Evolutionary conservation across 2,797 vertebrate genomes (phyloP).

Genomic region (Liasis olivaceus): DNA sequence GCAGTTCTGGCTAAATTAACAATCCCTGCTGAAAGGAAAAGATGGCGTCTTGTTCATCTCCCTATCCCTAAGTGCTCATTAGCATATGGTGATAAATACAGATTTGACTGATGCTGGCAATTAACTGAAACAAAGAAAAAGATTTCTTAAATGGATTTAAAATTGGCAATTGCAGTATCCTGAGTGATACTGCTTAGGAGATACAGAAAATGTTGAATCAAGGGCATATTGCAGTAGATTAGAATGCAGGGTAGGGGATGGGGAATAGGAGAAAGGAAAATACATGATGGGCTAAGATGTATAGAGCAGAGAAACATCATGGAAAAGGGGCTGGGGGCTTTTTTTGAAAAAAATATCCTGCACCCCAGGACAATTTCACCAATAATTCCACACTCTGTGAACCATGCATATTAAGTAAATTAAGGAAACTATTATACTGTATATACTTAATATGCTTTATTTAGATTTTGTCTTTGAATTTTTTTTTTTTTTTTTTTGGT

Average conservation of each 20-base stretch:
- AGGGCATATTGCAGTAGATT: background rate
- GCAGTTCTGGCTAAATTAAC: background rate
- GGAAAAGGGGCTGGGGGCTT: background rate
- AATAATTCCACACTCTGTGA: background rate
- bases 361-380: background rate
- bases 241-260: background rate
- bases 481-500: background rate
- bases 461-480: background rate
- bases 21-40: background rate
- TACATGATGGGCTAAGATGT: background rate
- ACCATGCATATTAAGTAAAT: background rate
- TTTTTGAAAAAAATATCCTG: background rate
- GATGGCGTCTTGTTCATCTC: background rate
- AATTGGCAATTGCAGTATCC: background rate
- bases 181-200: background rate
- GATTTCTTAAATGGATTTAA: background rate
- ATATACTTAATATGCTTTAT: background rate
- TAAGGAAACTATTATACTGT: background rate
- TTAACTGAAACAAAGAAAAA: background rate
- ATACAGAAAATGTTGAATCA: background rate
- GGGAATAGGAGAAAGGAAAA: background rate
- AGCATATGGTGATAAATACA: background rate
- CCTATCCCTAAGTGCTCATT: background rate
- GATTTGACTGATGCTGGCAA: background rate
- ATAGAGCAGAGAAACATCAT: background rate